Evolutionary conservation across 2,113 vertebrate genomes (phyloP).

Genomic region (Apteryx mantelli): DNA sequence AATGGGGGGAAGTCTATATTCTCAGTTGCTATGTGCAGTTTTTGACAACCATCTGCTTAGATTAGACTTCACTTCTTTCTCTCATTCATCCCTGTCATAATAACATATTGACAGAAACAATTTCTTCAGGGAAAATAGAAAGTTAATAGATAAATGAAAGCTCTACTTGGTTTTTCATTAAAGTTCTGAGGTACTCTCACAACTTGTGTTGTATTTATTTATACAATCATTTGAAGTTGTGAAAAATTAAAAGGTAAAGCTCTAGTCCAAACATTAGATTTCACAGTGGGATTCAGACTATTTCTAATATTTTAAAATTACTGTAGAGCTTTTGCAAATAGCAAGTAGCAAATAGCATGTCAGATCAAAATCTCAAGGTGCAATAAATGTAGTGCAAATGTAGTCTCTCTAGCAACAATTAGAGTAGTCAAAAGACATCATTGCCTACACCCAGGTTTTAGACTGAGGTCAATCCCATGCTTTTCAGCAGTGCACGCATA

Average conservation of each 20-base stretch:
- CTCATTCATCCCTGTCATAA: background rate
- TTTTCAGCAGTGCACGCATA: background rate
- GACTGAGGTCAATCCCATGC: too few species aligned
- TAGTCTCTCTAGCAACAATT: background rate
- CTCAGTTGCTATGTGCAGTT: background rate
- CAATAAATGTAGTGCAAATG: background rate
- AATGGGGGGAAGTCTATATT: background rate
- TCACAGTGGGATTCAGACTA: background rate
- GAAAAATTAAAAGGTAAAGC: background rate
- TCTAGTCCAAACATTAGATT: background rate
- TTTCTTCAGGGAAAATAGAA: constrained; percentile 2
- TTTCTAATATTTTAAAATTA: background rate
- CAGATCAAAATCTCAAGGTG: background rate
- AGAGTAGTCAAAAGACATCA: background rate
- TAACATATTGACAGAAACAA: constrained; percentile 28
- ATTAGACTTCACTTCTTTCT: constrained; percentile 14
- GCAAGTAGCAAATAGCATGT: background rate
- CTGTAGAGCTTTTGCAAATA: background rate
- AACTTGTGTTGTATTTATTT: constrained; percentile 1
- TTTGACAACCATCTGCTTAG: constrained; percentile 23
- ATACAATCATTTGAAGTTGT: background rate
- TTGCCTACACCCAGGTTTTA: background rate
- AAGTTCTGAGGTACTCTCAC: background rate
- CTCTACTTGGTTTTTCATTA: background rate
- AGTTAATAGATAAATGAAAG: constrained; percentile 36